Percentiles rank a stretch among this genome's conserved stretches.
These are phyloP conservation scores for Bellardia bayeri DNA, from an alignment of 2,888 invertebrate genomes.

Conservation along the genomic window DNA sequence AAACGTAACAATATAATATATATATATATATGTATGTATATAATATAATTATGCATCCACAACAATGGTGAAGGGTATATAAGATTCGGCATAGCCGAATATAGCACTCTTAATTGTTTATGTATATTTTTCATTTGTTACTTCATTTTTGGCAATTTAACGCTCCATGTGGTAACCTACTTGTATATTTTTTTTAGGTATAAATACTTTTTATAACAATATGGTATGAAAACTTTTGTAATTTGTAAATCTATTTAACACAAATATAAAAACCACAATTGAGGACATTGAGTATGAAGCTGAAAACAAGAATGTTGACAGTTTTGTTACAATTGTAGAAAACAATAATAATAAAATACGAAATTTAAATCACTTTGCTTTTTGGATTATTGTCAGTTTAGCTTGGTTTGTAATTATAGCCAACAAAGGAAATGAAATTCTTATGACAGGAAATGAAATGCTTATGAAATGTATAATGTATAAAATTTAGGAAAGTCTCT, in stretches of 20 bases:
- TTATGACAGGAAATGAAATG: neutral
- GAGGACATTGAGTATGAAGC: slow-evolving; percentile 12
- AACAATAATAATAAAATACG: neutral
- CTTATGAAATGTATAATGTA: too few relatives aligned
- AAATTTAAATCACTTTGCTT: neutral
- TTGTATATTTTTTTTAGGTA: neutral
- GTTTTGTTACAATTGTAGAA: slow-evolving; percentile 54
- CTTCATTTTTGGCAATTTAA: slow-evolving; percentile 35
- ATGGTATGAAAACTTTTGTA: slow-evolving; percentile 37
- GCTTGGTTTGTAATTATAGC: neutral
- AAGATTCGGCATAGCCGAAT: too few relatives aligned
- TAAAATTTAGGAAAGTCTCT: neutral
- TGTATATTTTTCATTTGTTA: neutral
- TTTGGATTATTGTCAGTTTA: neutral
- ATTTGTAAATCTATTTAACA: slow-evolving; percentile 45
- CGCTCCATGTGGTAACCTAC: slow-evolving; percentile 55
- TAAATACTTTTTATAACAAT: neutral
- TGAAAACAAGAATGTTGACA: slow-evolving; percentile 30
- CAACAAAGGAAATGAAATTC: neutral
- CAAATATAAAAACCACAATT: slow-evolving; percentile 20
- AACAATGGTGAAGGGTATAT: too few relatives aligned
- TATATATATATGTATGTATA: too few relatives aligned
- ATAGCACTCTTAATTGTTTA: too few relatives aligned
- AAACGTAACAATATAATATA: too few relatives aligned
- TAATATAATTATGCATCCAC: too few relatives aligned